Evolutionary conservation across 53 echinoderm and acorn worm genomes (phyloP), one percentile per base, ranked within the genome.

Genomic region (Stichopus horrens): DNA sequence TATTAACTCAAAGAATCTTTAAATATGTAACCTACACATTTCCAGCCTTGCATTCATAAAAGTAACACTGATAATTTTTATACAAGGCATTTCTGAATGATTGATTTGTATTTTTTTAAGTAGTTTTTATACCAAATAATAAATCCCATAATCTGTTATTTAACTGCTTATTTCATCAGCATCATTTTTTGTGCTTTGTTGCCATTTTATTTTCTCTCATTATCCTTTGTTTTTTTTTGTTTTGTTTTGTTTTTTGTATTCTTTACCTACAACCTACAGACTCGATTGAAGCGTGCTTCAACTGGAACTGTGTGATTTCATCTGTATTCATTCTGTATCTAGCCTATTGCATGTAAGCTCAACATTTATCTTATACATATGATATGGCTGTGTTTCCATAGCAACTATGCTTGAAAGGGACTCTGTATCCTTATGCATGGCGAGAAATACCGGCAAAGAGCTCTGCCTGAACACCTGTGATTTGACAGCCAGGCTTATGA

Each of bases 221-320:
- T 7, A 71, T 71, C 19, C n/a, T 71, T 16, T 71, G 14, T 71
- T 71, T 71, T 18, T 8, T 59, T n/a, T 71, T 71, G 19, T 71
- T 71, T 71, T 71, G 18, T 71, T 81, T 54, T 57, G 19, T 5
- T 56, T 56, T 52, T 37, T 75, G 23, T 52, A 75, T 75, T 52
- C 52, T 23, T 75, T 75, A 5, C 9, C 23, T 11, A 57, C 81
- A 81, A 80, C 56, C 53, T 58, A 21, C 81, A 81, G 58, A 56
- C 18, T 81, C 81, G 23, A 81, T 58, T 57, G 58, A 81, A 81
- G 57, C 81, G 81, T 56, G 58, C 81, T 57, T 81, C 81, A 21
- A 81, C 81, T 21, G 81, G 81, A 81, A 81, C 56, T 58, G 58
- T 81, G 56, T 81, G 81, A 81, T 57, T 56, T 54, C 81, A 81